Conservation (phyloP, 2,888 invertebrate genomes). For the Polyploca ridens region DNA sequence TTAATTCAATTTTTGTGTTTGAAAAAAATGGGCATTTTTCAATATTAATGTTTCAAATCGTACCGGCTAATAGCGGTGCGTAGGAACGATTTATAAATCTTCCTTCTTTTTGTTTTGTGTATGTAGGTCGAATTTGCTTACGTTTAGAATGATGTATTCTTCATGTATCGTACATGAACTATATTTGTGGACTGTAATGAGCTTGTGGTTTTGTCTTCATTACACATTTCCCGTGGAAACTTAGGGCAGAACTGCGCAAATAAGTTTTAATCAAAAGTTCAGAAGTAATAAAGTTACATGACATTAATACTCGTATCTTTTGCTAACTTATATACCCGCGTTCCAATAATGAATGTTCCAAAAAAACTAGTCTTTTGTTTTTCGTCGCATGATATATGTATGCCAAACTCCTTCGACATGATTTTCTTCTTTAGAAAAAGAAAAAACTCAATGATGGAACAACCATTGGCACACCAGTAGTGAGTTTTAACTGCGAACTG, state of each 20-base stretch:
- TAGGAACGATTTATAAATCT: background rate
- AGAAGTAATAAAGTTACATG: no score
- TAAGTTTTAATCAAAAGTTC: no score
- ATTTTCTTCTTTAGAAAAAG: background rate
- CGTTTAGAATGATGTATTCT: slow-evolving; percentile 14
- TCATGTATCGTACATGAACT: background rate
- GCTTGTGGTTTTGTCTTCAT: background rate
- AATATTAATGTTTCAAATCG: slow-evolving; percentile 20
- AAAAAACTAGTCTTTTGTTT: no score
- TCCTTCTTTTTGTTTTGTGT: slow-evolving; percentile 6
- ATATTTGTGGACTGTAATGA: background rate
- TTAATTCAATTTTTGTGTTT: background rate
- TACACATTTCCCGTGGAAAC: background rate
- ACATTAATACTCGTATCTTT: no score
- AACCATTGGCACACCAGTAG: background rate
- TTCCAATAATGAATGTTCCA: no score
- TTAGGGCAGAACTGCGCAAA: background rate
- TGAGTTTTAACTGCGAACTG: background rate
- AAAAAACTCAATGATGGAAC: background rate
- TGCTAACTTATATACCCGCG: no score
- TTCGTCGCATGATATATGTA: no score
- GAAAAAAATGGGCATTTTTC: background rate
- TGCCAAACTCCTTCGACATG: no score
- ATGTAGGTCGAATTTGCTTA: slow-evolving; percentile 35
- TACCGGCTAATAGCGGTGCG: slow-evolving; percentile 2